A percentile compares a stretch with the other conserved stretches of the same genome.
Conservation (phyloP, 1,140 invertebrate genomes). For the Ceratina calcarata region DNA sequence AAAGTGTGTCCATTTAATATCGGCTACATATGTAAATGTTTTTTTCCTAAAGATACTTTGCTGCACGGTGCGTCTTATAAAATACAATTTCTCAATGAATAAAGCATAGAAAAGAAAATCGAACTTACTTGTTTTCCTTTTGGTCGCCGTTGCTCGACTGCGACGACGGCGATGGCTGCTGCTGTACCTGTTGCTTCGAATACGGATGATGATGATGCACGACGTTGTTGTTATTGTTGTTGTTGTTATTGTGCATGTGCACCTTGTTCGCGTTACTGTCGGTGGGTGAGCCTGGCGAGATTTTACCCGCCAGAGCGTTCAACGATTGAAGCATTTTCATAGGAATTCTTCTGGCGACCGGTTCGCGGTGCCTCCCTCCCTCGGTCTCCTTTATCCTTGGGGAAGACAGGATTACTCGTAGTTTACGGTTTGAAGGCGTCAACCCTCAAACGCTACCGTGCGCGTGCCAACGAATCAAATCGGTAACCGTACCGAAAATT, state of each 20-base stretch:
- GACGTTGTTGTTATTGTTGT: slow-evolving; percentile 79
- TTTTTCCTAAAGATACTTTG: too few relatives aligned
- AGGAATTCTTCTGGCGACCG: slow-evolving; percentile 66
- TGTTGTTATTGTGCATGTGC: slow-evolving; percentile 83
- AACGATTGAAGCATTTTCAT: slow-evolving; percentile 88
- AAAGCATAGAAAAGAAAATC: background rate
- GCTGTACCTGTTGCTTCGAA: slow-evolving; percentile 73
- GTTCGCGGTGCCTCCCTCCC: slow-evolving; percentile 65
- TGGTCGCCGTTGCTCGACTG: slow-evolving; percentile 74
- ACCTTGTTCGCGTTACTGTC: slow-evolving; percentile 80
- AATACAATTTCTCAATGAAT: too few relatives aligned
- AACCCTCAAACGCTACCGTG: slow-evolving; percentile 69
- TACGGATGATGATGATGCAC: slow-evolving; percentile 76
- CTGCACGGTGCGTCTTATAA: too few relatives aligned
- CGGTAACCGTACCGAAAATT: too few relatives aligned
- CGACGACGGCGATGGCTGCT: slow-evolving; percentile 60
- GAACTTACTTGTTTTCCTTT: slow-evolving; percentile 79
- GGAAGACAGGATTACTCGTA: slow-evolving; percentile 71
- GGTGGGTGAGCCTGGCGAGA: slow-evolving; percentile 85
- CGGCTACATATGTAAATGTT: too few relatives aligned
- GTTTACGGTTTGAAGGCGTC: slow-evolving; percentile 68
- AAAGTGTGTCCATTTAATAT: too few relatives aligned
- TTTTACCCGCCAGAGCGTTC: slow-evolving; percentile 89
- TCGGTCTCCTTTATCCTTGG: slow-evolving; percentile 64
- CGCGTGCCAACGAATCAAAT: slow-evolving; percentile 39